Conservation (phyloP, 2,797 vertebrate species). For the Zalophus californianus region DNA sequence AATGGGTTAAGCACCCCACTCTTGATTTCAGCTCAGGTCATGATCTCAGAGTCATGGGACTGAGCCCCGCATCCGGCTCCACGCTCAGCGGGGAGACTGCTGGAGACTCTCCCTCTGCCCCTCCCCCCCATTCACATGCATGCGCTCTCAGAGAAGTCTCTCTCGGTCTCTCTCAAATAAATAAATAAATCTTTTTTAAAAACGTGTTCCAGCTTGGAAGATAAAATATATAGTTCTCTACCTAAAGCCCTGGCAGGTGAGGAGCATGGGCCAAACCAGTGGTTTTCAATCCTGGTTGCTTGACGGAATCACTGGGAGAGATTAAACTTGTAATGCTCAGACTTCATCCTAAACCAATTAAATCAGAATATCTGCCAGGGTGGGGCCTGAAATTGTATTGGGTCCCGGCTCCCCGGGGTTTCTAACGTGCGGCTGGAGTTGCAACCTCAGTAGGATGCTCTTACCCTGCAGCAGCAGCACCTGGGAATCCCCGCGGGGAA, state of each 20-base stretch:
- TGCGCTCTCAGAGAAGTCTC: neutral
- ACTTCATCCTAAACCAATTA: neutral
- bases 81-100: neutral
- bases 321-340: neutral
- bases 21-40: neutral
- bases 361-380: neutral
- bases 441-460: fast-evolving
- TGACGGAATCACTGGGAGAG: neutral
- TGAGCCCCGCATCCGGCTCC: neutral
- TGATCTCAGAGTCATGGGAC: neutral
- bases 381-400: neutral
- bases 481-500: neutral
- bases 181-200: neutral
- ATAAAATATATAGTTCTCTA: neutral
- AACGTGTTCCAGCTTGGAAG: neutral
- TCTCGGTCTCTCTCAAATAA: neutral
- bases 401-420: neutral
- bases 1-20: neutral
- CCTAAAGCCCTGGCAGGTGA: neutral
- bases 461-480: neutral
- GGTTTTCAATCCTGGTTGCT: neutral
- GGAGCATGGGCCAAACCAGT: neutral
- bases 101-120: neutral
- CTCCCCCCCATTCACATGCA: neutral
- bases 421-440: neutral